Conservation (phyloP, 2,797 vertebrate genomes). For the Pachyuromys duprasi region DNA sequence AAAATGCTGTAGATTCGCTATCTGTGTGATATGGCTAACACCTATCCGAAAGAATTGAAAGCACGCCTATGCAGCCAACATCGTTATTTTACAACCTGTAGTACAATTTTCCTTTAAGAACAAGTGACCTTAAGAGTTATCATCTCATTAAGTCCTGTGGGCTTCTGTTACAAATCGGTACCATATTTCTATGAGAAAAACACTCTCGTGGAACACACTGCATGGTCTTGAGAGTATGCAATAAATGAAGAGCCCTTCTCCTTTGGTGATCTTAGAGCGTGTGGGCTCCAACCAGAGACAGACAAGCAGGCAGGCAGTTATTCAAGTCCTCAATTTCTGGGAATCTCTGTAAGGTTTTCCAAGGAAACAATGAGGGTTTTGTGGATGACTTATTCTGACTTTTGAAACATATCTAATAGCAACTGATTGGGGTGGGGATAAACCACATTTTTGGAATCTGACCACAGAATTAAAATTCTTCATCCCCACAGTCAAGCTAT, state of each 20-base stretch:
- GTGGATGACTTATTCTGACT: neutral
- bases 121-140: neutral
- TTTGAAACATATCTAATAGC: neutral
- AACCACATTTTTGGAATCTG: neutral
- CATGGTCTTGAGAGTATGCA: neutral
- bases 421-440: neutral
- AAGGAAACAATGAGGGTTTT: neutral
- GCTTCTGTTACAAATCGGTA: conserved; percentile 32
- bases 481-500: neutral
- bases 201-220: neutral
- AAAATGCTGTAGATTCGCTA: neutral
- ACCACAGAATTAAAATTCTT: neutral
- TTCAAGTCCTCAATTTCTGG: neutral
- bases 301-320: neutral
- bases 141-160: neutral
- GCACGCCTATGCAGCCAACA: neutral
- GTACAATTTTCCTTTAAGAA: neutral
- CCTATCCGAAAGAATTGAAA: neutral
- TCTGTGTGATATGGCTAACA: neutral
- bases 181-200: neutral
- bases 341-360: neutral
- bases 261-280: neutral
- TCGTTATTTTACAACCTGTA: conserved; percentile 23
- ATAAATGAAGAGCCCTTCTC: neutral
- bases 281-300: neutral